phyloP scores from a whole-genome alignment of 2,797 vertebrate genomes.

The Nyctalus aviator region DNA sequence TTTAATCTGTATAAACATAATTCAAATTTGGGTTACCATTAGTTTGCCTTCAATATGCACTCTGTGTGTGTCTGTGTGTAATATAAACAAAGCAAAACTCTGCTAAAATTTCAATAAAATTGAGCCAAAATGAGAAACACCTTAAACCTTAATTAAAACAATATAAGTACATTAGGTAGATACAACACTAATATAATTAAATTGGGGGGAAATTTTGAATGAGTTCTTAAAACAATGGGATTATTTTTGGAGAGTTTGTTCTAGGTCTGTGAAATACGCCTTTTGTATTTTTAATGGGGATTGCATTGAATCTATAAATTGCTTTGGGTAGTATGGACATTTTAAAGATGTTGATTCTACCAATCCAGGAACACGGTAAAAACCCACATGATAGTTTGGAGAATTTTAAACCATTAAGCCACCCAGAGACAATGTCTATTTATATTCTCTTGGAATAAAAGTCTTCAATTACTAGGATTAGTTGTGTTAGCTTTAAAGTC shows the following conservation, averaged over 20 bases:
- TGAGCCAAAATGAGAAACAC: constrained; percentile 29
- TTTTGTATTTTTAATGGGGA: too few species aligned
- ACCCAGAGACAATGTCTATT: background rate
- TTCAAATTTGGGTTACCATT: constrained; percentile 15
- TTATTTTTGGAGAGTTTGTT: background rate
- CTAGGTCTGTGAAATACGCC: too few species aligned
- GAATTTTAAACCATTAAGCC: background rate
- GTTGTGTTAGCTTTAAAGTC: background rate
- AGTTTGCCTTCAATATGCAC: background rate
- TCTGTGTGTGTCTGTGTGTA: background rate
- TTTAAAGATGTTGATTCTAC: too few species aligned
- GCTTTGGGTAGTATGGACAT: too few species aligned
- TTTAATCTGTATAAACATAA: background rate
- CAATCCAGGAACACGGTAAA: too few species aligned
- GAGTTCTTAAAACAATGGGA: background rate
- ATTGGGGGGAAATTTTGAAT: background rate
- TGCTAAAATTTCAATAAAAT: constrained; percentile 30
- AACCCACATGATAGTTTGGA: background rate
- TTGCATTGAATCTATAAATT: too few species aligned
- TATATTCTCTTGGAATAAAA: background rate
- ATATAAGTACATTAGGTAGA: background rate
- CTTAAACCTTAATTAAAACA: constrained; percentile 42
- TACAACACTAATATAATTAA: background rate
- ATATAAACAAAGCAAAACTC: constrained; percentile 18
- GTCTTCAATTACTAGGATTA: background rate